Evolutionary conservation across 2,797 vertebrate species (phyloP), one percentile per base, ranked within the genome.

Genomic region (Hypotaenidia philippensis): DNA sequence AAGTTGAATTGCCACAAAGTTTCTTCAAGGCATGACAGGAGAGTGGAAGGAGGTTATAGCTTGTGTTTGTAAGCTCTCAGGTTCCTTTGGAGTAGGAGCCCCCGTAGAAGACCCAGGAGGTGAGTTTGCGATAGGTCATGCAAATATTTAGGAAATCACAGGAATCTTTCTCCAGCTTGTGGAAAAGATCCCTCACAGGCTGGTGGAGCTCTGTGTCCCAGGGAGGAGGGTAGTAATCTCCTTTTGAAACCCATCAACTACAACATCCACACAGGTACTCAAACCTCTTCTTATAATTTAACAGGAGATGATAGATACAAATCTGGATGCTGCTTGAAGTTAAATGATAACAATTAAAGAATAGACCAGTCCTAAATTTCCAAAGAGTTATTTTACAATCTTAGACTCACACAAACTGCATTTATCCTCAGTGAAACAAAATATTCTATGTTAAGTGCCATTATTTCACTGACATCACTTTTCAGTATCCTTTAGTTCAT

Each of bases 291-390:
- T n/a, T 45, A 32, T 32, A 55, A 49, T 80, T 59, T 71, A 75
- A 64, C 3, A 50, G 11, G 11, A 18, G 0, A 0, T 32, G 36
- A 38, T 7, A 34, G 29, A 31, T 32, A n/a, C 27, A 69, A 61
- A 81, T 69, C 41, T 81, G 23, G 7, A 57, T 69, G 27, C 32
- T 93, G 16, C 20, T 32, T 53, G 44, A 18, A 83, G 27, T 6
- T 50, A 72, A 61, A 7, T 10, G 53, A 45, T 26, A 36, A 14
- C 41, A 52, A 3, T 12, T 50, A 63, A 86, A 72, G 34, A 59
- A 52, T 3, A 66, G 25, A 68, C 18, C 11, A 47, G 5, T 38
- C 34, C 27, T 71, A 34, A 57, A 27, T 64, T 88, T 90, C 11
- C 4, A 59, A 31, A 34, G 23, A 45, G 7, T 23, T 18, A 32